Evolutionary conservation across 2,113 vertebrate genomes (phyloP).

Genomic region (Oreotrochilus melanogaster): DNA sequence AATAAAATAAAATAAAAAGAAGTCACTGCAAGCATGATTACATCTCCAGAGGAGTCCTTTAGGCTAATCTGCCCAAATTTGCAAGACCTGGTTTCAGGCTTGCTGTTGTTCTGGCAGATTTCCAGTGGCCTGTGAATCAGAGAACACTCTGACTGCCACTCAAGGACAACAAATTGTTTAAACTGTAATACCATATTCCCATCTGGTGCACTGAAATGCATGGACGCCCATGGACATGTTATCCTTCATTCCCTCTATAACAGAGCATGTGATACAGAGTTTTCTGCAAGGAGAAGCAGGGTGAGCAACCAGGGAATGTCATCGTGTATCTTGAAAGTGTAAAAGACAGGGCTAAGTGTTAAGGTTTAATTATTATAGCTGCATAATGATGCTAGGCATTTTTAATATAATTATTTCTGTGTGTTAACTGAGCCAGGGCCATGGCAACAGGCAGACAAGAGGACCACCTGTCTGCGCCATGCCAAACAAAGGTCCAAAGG

Average conservation of each 20-base stretch:
- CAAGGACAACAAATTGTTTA: slow-evolving; percentile 55
- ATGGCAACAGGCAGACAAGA: not conserved
- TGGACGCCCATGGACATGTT: not conserved
- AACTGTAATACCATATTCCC: slow-evolving; percentile 44
- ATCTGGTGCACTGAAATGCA: slow-evolving; percentile 50
- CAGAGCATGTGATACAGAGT: not conserved
- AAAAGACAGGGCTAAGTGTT: not conserved
- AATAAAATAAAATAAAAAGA: not conserved
- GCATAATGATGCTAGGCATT: not conserved
- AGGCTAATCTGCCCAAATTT: not conserved
- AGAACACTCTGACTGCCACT: slow-evolving; percentile 14
- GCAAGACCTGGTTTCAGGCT: not conserved
- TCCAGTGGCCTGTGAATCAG: not conserved
- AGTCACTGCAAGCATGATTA: not conserved
- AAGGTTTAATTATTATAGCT: slow-evolving; percentile 10
- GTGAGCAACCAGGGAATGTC: slow-evolving; percentile 1
- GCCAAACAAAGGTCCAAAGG: not conserved
- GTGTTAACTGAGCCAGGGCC: not conserved
- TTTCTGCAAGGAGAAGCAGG: slow-evolving; percentile 21
- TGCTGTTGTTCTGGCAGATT: not conserved
- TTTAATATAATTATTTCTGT: slow-evolving; percentile 5
- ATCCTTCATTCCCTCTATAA: slow-evolving; percentile 16
- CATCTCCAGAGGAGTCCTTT: not conserved
- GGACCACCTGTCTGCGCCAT: not conserved
- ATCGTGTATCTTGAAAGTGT: not conserved